Evolutionary conservation across 2,888 invertebrate species (phyloP).

Genomic region (Allacma fusca): DNA sequence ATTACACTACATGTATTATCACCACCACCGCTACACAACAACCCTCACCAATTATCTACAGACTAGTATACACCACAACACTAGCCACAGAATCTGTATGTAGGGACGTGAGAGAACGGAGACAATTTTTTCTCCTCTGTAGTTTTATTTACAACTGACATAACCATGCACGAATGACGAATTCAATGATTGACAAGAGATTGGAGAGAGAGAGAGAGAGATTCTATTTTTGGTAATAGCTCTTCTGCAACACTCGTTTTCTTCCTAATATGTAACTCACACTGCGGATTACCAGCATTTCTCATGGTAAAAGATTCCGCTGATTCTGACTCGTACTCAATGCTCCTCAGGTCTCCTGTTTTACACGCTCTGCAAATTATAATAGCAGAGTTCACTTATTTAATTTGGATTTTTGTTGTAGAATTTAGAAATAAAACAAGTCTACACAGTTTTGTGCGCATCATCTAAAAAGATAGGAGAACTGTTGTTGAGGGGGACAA

Average conservation of each 20-base stretch:
- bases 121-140: slow-evolving; percentile 1
- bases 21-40: slow-evolving; percentile 16
- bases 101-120: neutral
- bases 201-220: slow-evolving; percentile 43
- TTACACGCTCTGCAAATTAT: too few species aligned
- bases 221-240: slow-evolving; percentile 43
- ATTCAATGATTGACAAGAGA: slow-evolving; percentile 45
- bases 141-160: slow-evolving; percentile 16
- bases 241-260: slow-evolving; percentile 33
- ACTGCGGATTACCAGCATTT: neutral
- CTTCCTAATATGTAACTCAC: slow-evolving; percentile 24
- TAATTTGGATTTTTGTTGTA: too few species aligned
- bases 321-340: neutral
- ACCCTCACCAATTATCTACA: neutral
- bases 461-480: too few species aligned
- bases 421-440: too few species aligned
- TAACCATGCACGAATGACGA: slow-evolving; percentile 4
- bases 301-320: neutral
- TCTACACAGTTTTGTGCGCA: too few species aligned
- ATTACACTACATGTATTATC: slow-evolving; percentile 37
- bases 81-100: too few species aligned
- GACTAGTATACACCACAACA: too few species aligned
- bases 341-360: too few species aligned
- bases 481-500: too few species aligned
- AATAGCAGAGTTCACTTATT: too few species aligned